phyloP scores from a whole-genome alignment of 2,113 vertebrate genomes.

The Regulus satrapa region DNA sequence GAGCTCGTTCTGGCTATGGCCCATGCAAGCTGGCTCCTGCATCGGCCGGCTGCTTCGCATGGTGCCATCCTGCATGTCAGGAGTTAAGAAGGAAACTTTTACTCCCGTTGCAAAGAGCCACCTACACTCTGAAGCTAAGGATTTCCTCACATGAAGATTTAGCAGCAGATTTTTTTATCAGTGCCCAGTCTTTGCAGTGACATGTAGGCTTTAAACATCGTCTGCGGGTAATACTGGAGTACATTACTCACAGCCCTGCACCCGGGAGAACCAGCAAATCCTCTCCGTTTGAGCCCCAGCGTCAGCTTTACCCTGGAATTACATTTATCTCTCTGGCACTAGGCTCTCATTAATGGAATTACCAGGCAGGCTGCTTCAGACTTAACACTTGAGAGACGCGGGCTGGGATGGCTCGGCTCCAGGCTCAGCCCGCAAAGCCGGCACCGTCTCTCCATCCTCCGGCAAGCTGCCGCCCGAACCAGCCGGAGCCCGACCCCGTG shows the following conservation, averaged over 20 bases:
- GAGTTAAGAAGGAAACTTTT: neutral
- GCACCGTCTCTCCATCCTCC: neutral
- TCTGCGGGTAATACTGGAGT: neutral
- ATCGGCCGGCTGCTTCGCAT: neutral
- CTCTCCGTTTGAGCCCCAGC: neutral
- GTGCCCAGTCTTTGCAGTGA: neutral
- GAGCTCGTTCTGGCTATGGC: neutral
- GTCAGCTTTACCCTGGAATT: neutral
- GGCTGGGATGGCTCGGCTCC: neutral
- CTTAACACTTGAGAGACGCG: neutral
- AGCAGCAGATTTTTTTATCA: neutral
- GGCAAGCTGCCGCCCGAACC: neutral
- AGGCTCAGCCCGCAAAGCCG: neutral
- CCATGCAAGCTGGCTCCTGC: neutral
- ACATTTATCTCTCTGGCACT: neutral
- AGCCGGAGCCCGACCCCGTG: neutral
- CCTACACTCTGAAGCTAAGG: neutral
- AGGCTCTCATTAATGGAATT: slow-evolving; percentile 37
- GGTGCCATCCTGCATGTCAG: neutral
- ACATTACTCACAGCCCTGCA: neutral
- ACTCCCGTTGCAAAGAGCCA: neutral
- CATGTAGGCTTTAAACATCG: neutral
- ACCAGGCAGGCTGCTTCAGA: slow-evolving; percentile 28
- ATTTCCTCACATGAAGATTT: neutral
- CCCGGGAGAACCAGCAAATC: neutral